A percentile compares a stretch with the other conserved stretches of the same genome.
Conservation (phyloP, 1,140 invertebrate genomes). For the Atta texana region DNA sequence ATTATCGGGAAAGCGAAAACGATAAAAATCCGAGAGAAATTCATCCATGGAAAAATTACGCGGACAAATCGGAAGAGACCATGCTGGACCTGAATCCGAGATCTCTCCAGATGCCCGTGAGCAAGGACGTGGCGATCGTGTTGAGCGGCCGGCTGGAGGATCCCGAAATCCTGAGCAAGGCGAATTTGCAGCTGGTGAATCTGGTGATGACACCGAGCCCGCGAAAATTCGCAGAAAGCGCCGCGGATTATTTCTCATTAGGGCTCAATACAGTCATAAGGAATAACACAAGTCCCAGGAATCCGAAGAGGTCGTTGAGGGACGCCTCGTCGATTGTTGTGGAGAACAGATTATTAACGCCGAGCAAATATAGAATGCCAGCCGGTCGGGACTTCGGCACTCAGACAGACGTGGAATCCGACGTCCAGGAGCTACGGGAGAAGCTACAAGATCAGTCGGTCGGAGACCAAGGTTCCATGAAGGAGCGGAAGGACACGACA, state of each 20-base stretch:
- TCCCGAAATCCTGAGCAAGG: constrained; percentile 76
- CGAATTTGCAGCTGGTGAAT: constrained; percentile 81
- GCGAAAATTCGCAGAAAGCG: constrained; percentile 56
- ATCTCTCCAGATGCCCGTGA: constrained; percentile 78
- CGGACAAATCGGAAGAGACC: constrained; percentile 29
- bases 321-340: constrained; percentile 69
- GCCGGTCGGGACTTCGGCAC: constrained; percentile 89
- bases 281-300: constrained; percentile 53
- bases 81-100: constrained; percentile 41
- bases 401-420: constrained; percentile 88
- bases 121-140: constrained; percentile 83
- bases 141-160: constrained; percentile 81
- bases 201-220: constrained; percentile 78
- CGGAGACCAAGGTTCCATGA: constrained; percentile 69
- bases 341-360: constrained; percentile 88
- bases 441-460: constrained; percentile 68
- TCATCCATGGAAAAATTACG: background rate
- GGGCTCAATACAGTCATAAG: constrained; percentile 76
- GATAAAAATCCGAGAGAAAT: background rate
- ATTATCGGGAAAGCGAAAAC: constrained; percentile 18
- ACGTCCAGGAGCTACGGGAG: constrained; percentile 72
- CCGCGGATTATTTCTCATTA: constrained; percentile 78
- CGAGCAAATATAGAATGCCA: constrained; percentile 87
- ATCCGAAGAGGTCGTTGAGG: constrained; percentile 67
- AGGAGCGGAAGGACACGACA: constrained; percentile 79